phyloP scores from a whole-genome alignment of 2,113 vertebrate species.

The Pseudopipra pipra region DNA sequence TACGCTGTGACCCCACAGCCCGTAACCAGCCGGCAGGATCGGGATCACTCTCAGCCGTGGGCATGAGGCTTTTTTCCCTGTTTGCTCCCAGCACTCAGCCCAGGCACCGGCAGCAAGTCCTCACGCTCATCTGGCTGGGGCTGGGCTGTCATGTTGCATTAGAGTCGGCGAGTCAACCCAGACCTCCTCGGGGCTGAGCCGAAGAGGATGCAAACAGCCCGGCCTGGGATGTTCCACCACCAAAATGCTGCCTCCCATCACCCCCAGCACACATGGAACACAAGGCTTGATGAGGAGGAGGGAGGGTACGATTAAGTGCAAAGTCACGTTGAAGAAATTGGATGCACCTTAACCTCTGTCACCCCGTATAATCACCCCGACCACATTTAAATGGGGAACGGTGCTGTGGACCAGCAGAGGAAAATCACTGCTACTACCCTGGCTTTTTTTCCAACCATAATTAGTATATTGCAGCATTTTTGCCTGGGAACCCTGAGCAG shows the following conservation, averaged over 20 bases:
- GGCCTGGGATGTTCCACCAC: neutral
- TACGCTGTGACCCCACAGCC: neutral
- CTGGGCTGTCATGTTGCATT: neutral
- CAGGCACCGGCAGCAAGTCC: neutral
- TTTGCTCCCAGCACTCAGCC: neutral
- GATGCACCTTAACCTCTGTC: neutral
- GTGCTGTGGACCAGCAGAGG: neutral
- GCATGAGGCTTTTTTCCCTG: rapidly evolving
- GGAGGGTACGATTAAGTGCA: neutral
- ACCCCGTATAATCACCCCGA: rapidly evolving
- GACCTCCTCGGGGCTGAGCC: neutral
- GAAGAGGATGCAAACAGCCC: neutral
- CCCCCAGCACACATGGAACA: rapidly evolving
- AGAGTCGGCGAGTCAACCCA: neutral
- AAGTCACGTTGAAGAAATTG: neutral
- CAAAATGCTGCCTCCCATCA: neutral
- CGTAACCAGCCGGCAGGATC: rapidly evolving
- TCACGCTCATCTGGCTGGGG: neutral
- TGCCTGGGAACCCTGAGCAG: neutral
- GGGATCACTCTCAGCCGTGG: neutral
- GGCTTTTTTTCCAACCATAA: rapidly evolving
- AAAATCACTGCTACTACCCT: neutral
- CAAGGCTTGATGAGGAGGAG: neutral
- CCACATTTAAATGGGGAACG: neutral
- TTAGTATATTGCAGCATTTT: neutral